phyloP scores from a whole-genome alignment of 1,140 invertebrate species.

The Macrobrachium nipponense region DNA sequence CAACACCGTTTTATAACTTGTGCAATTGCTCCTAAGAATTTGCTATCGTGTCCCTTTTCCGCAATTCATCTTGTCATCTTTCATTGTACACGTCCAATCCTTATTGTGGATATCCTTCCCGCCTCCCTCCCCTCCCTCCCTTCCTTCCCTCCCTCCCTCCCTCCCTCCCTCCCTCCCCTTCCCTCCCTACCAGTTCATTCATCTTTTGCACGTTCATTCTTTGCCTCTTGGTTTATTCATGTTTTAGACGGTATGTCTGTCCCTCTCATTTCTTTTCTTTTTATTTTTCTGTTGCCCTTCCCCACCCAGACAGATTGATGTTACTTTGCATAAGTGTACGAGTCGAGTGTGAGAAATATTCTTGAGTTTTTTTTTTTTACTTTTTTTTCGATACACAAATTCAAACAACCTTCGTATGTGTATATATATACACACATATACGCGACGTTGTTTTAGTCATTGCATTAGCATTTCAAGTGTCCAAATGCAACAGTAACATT shows the following conservation, averaged over 20 bases:
- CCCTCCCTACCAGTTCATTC: background rate
- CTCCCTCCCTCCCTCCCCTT: background rate
- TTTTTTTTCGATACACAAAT: too few species aligned
- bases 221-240: background rate
- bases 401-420: too few species aligned
- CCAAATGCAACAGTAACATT: too few species aligned
- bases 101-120: background rate
- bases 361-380: too few species aligned
- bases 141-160: slow-evolving; percentile 4
- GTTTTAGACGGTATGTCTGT: background rate
- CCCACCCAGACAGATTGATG: background rate
- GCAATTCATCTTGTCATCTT: slow-evolving; percentile 34
- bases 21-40: slow-evolving; percentile 31
- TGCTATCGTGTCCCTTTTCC: slow-evolving; percentile 38
- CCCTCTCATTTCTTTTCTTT: background rate
- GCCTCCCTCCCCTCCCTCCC: background rate
- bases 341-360: too few species aligned
- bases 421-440: too few species aligned
- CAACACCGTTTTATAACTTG: background rate
- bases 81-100: slow-evolving; percentile 21
- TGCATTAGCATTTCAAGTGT: too few species aligned
- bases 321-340: too few species aligned
- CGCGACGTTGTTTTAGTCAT: too few species aligned
- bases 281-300: background rate
- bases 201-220: background rate